A percentile compares a stretch with the other conserved stretches of the same genome.
Conservation (phyloP, 2,888 invertebrate species). For the Parnassius mnemosyne region DNA sequence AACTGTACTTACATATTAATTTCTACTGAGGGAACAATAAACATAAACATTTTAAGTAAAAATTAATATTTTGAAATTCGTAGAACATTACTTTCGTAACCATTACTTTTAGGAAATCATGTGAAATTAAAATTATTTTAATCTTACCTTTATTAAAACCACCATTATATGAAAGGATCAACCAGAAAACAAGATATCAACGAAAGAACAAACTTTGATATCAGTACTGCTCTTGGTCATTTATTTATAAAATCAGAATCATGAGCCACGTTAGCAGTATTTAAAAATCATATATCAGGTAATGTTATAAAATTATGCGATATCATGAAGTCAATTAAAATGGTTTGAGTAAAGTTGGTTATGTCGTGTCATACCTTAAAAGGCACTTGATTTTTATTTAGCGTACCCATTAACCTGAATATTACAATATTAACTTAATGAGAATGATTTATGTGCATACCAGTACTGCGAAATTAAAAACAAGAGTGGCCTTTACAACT, state of each 20-base stretch:
- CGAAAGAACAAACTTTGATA: too few relatives aligned
- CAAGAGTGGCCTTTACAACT: neutral
- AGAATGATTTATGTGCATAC: neutral
- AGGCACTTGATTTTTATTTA: constrained; percentile 8
- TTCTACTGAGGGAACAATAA: neutral
- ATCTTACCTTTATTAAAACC: too few relatives aligned
- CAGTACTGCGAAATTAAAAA: neutral
- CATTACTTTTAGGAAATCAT: too few relatives aligned
- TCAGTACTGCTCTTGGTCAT: too few relatives aligned
- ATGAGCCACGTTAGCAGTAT: too few relatives aligned
- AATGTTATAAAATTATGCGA: neutral
- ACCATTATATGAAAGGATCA: too few relatives aligned
- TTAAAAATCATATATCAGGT: too few relatives aligned
- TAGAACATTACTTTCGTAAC: too few relatives aligned
- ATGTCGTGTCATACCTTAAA: constrained; percentile 5
- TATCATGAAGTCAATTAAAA: constrained; percentile 2
- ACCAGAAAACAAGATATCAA: too few relatives aligned
- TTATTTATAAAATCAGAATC: too few relatives aligned
- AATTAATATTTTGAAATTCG: too few relatives aligned
- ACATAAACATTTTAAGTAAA: neutral
- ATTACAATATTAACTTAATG: constrained; percentile 9
- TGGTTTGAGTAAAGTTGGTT: neutral
- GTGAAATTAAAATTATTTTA: too few relatives aligned
- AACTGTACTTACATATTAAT: constrained; percentile 5
- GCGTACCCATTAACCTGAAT: constrained; percentile 6